Conservation (phyloP, 2,888 invertebrate species). For the Pilophorus perplexus region DNA sequence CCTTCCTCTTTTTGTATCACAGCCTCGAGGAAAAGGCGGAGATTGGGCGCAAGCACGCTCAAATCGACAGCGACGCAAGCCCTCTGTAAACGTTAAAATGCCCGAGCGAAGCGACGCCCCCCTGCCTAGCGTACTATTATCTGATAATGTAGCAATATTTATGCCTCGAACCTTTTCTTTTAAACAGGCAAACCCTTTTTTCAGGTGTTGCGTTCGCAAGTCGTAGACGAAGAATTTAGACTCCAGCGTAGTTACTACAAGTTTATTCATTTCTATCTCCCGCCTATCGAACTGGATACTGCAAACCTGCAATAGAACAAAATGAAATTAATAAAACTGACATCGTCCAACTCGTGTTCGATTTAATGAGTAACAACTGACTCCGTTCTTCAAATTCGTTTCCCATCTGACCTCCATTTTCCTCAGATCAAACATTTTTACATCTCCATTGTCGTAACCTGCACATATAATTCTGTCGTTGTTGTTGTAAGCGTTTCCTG, state of each 20-base stretch:
- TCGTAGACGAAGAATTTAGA: constrained; percentile 88
- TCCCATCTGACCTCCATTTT: constrained; percentile 85
- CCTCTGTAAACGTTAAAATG: too few relatives aligned
- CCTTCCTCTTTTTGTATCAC: too few relatives aligned
- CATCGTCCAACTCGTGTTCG: not conserved
- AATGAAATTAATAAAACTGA: too few relatives aligned
- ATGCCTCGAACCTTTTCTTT: constrained; percentile 60
- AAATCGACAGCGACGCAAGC: too few relatives aligned
- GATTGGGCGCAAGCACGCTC: too few relatives aligned
- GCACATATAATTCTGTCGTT: constrained; percentile 83
- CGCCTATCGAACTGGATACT: constrained; percentile 86
- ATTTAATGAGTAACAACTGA: too few relatives aligned
- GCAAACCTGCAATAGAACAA: constrained; percentile 70
- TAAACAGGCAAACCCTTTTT: constrained; percentile 74
- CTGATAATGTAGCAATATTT: too few relatives aligned
- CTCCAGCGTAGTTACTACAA: constrained; percentile 87
- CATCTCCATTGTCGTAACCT: constrained; percentile 94
- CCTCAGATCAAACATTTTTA: constrained; percentile 88
- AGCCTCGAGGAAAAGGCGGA: too few relatives aligned
- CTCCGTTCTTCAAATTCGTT: constrained; percentile 86
- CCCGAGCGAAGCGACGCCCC: too few relatives aligned
- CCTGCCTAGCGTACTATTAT: too few relatives aligned
- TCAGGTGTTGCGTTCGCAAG: constrained; percentile 80
- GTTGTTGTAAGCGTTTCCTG: constrained; percentile 79
- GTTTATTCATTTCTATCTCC: constrained; percentile 92